Evolutionary conservation across 2,113 vertebrate species (phyloP).

Genomic region (Vanacampus margaritifer): DNA sequence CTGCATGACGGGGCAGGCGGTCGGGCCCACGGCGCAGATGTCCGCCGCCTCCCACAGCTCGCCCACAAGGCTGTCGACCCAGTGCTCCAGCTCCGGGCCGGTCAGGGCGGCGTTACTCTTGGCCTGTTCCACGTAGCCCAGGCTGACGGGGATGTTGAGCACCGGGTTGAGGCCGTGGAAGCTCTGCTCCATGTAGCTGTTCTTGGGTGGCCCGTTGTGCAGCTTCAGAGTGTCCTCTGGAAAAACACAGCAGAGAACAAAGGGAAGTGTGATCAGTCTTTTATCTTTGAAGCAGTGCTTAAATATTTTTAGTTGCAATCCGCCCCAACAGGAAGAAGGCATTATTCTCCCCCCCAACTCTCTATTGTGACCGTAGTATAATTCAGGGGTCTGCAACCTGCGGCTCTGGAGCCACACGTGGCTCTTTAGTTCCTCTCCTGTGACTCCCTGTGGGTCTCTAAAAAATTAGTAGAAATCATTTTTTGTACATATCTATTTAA

Average conservation of each 20-base stretch:
- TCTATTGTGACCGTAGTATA: no score
- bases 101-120: conserved; percentile 79
- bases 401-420: no score
- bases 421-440: no score
- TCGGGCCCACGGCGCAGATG: conserved; percentile 79
- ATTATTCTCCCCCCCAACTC: no score
- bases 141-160: conserved; percentile 84
- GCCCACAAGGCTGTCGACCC: conserved; percentile 85
- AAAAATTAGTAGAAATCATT: no score
- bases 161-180: conserved; percentile 94
- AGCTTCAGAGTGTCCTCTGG: conserved; percentile 85
- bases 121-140: conserved; percentile 82
- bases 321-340: no score
- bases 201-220: conserved; percentile 86
- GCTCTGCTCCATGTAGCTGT: conserved; percentile 98
- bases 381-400: no score
- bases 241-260: conserved; percentile 31
- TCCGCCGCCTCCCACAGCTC: conserved; percentile 87
- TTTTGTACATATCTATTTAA: no score
- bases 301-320: no score
- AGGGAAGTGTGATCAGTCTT: conserved; percentile 11
- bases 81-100: conserved; percentile 79
- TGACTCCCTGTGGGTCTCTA: no score
- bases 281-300: not conserved
- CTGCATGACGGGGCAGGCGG: conserved; percentile 87